Percentiles rank a stretch among this genome's conserved stretches.
Conservation (phyloP, 2,888 invertebrate species). For the Latheticus oryzae region DNA sequence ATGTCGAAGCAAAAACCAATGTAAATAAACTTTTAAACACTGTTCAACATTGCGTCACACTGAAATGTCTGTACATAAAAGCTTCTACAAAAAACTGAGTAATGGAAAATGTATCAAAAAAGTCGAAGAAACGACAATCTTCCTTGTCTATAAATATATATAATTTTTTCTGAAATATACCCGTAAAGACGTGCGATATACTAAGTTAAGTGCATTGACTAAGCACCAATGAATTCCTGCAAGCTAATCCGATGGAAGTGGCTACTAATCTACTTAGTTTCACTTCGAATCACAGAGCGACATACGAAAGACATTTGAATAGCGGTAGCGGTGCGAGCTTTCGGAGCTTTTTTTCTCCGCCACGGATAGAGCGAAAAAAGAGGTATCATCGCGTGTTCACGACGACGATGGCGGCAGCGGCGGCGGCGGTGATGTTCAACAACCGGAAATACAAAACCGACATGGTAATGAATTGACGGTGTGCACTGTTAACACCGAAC, state of each 20-base stretch:
- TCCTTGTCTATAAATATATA: slow-evolving; percentile 35
- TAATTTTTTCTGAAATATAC: slow-evolving; percentile 45
- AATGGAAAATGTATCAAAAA: slow-evolving; percentile 44
- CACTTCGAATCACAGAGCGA: slow-evolving; percentile 47
- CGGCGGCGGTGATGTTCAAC: no score
- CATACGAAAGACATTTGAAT: slow-evolving; percentile 46
- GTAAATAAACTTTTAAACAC: slow-evolving; percentile 29
- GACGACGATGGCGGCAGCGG: no score
- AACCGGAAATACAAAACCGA: no score
- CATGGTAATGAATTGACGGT: no score
- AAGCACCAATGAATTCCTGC: slow-evolving; percentile 46
- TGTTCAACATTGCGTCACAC: slow-evolving; percentile 29
- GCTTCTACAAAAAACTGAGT: slow-evolving; percentile 36
- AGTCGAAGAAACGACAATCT: slow-evolving; percentile 36
- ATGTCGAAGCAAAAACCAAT: slow-evolving; percentile 37
- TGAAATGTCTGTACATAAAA: no score
- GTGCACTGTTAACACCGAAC: no score
- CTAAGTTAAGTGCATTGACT: slow-evolving; percentile 43
- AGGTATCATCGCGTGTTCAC: slow-evolving; percentile 45
- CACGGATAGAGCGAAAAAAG: slow-evolving; percentile 53
- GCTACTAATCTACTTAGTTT: slow-evolving; percentile 37
- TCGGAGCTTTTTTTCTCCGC: no score
- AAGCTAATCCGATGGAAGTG: slow-evolving; percentile 40
- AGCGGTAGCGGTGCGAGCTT: slow-evolving; percentile 28
- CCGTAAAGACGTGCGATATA: slow-evolving; percentile 47